Base-by-base conservation (phyloP, 2,113 vertebrate species). In the Aepyceros melampus region DNA sequence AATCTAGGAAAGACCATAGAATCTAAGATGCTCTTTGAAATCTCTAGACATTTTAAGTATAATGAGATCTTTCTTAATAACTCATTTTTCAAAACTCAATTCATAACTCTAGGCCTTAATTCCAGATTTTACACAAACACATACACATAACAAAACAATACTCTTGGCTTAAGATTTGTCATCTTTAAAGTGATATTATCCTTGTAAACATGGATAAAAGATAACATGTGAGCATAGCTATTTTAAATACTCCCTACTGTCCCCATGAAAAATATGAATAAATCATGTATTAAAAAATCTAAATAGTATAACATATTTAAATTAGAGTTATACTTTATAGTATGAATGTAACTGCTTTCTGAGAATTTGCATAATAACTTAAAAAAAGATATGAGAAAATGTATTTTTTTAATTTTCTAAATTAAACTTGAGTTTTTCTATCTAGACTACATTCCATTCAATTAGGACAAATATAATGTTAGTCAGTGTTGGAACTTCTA, bases 1-100 rank as follows among this genome's bases (percentile, higher is more conserved):
- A 98, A 97, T 94, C 16, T 87, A 87, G 43, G 67, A 84, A 97
- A 87, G 29, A 86, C 17, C 25, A 4, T 36, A 55, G 71, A 81
- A 83, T 91, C 25, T 87, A 92, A 93, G 51, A 74, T 90, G 27
- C 3, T 47, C 29, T 40, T 89, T 95, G 5, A 55, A 91, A 96
- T 74, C 1, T 27, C 91, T 76, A 90, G 79, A 87, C 17, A 83
- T 36, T 89, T 29, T 74, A 81, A 88, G 19, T 58, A 67, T 86
- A 94, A 82, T 96, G 49, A 96, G 49, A 56, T 86, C 27, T 92
- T 95, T 67, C 27, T 83, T 95, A 40, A 71, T 3, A 89, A 62
- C 19, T 86, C 36, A 89, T 92, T 85, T 78, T 55, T 94, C 5
- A 47, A 81, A 89, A 74, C 79, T 45, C 36, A 84, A 64, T 51